These are phyloP conservation scores for Herpailurus yagouaroundi DNA, from an alignment of 2,113 vertebrate species.

Conservation along the genomic window DNA sequence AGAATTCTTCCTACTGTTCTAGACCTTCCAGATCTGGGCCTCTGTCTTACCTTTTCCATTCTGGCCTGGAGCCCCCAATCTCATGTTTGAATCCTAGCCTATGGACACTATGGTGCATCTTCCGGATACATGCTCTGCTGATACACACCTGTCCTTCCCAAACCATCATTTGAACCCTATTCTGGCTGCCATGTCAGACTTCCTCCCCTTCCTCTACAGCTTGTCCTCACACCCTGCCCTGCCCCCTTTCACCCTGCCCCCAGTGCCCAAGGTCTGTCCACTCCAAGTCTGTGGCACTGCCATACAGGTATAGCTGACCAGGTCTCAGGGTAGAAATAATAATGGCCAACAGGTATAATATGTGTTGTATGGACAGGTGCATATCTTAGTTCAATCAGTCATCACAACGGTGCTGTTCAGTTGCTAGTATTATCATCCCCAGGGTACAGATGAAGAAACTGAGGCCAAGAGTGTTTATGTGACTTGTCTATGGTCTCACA, in stretches of 20 bases:
- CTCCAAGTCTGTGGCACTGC: background rate
- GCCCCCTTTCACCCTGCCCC: background rate
- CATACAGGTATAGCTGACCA: background rate
- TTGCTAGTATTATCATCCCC: background rate
- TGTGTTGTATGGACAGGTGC: no score
- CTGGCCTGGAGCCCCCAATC: background rate
- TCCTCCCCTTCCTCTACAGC: background rate
- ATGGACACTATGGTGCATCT: background rate
- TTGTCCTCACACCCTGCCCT: background rate
- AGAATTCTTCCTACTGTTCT: background rate
- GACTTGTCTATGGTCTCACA: background rate
- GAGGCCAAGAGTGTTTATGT: background rate
- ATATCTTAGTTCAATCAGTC: background rate
- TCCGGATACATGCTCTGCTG: background rate
- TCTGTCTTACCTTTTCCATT: background rate
- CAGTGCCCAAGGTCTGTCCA: background rate
- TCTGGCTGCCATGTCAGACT: background rate
- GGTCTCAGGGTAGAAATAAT: background rate
- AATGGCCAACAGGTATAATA: background rate
- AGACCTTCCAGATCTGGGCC: background rate
- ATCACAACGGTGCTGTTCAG: background rate
- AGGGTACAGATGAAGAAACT: background rate
- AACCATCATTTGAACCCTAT: fast-evolving
- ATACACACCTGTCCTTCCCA: background rate
- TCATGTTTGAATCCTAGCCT: background rate